Evolutionary conservation across 2,113 vertebrate genomes (phyloP), one percentile per base, ranked within the genome.

Genomic region (Cavia porcellus): DNA sequence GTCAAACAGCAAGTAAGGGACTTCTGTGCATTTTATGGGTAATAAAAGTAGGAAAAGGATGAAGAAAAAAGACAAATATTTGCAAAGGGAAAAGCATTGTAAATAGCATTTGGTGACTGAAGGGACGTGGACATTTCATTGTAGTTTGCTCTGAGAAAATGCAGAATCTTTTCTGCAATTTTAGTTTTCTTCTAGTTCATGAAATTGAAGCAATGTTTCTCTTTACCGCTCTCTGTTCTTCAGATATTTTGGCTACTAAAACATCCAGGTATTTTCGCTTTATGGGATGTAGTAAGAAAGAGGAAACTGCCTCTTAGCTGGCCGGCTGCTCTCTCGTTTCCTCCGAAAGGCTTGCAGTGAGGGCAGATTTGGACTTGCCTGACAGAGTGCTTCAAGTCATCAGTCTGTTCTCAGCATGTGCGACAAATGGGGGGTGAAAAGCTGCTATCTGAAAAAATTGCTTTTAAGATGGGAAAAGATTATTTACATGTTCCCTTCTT

Each of bases 331-430:
- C 35, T 87, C 47, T 75, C 25, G 28, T 96, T 97, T 79, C 17
- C 66, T 64, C 17, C 10, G 35, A 75, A 68, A 92, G 35, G 2
- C 35, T n/a, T 7, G 35, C 70, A n/a, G 35, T 42, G 55, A 70
- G 68, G 74, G 62, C 57, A 47, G 50, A 90, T 94, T 64, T 25
- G 72, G 77, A 80, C 72, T 94, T 95, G 50, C n/a, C 86, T 83
- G 4, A 79, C 35, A 77, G 59, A n/a, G 25, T 45, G 3, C 19
- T 38, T 28, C 24, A 64, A 61, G 32, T 93, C 42, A 83, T 92
- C 50, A 50, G 2, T 91, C 38, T 4, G 45, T 32, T 79, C 50
- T 91, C 35, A 8, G 5, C 47, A 4, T 83, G 42, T 17, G 15
- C 28, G 64, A 19, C 47, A 83, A 86, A 20, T 24, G 14, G 80